phyloP scores from a whole-genome alignment of 2,797 vertebrate species.

The Chlorospingus semifuscus region DNA sequence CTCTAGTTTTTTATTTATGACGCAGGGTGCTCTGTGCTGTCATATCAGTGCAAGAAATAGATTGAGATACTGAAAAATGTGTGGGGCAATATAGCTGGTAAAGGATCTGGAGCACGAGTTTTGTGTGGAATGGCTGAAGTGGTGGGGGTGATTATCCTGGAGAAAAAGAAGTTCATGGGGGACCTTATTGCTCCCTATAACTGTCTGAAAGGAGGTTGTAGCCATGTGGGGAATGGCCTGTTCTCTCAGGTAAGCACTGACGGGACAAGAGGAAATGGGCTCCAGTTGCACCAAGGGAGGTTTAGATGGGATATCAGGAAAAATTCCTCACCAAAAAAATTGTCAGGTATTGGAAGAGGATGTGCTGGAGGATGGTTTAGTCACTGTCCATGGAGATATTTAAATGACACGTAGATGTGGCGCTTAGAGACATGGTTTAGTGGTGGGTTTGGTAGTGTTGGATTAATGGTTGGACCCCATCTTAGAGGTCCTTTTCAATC shows the following conservation, averaged over 20 bases:
- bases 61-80: not conserved
- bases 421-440: not conserved
- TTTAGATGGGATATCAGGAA: not conserved
- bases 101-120: not conserved
- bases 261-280: not conserved
- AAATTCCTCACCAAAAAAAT: not conserved
- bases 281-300: not conserved
- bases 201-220: not conserved
- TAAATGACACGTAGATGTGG: accelerated
- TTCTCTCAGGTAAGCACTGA: not conserved
- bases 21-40: not conserved
- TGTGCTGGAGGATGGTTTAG: not conserved
- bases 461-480: accelerated
- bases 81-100: not conserved
- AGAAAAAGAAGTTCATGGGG: not conserved
- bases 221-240: accelerated
- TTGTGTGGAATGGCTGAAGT: not conserved
- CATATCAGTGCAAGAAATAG: not conserved
- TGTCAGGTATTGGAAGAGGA: not conserved
- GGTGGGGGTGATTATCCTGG: not conserved
- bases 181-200: accelerated
- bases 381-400: not conserved
- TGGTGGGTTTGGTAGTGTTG: not conserved
- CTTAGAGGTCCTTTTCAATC: not conserved
- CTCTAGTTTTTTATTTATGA: not conserved